A percentile compares a stretch with the other conserved stretches of the same genome.
Evolutionary conservation across 2,888 invertebrate species (phyloP).

Genomic region (Lithodes maja): DNA sequence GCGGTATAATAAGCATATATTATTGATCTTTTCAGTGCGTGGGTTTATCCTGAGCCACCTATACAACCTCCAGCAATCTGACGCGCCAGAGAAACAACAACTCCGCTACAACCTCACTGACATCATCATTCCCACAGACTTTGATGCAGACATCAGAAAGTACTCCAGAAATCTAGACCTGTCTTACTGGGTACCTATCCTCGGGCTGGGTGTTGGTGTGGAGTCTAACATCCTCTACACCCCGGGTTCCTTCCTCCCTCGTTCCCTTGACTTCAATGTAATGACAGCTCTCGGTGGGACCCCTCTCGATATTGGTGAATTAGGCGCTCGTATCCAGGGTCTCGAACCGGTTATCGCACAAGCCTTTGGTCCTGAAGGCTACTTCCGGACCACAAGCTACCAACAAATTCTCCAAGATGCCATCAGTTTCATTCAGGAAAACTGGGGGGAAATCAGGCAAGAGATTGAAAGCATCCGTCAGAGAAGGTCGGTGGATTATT

Average conservation of each 20-base stretch:
- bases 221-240: conserved; percentile 58
- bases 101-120: conserved; percentile 45
- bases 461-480: conserved; percentile 8
- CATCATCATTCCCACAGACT: conserved; percentile 33
- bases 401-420: conserved; percentile 41
- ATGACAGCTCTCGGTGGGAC: conserved; percentile 42
- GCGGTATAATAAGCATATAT: not conserved
- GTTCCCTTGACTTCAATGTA: conserved; percentile 48
- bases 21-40: conserved; percentile 48
- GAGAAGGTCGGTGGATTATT: conserved; percentile 12
- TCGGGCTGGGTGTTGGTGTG: conserved; percentile 51
- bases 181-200: conserved; percentile 47
- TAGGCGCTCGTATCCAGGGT: conserved; percentile 52
- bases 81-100: conserved; percentile 41
- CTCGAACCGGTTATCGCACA: conserved; percentile 44
- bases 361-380: conserved; percentile 49
- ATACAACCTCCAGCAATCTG: conserved; percentile 48
- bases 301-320: conserved; percentile 53
- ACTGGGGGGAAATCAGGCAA: conserved; percentile 17
- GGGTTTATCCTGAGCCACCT: conserved; percentile 66
- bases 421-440: conserved; percentile 5
- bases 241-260: conserved; percentile 52
- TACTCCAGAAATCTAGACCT: conserved; percentile 55
- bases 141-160: conserved; percentile 42
- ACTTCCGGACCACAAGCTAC: conserved; percentile 21